Conservation (phyloP, 1,140 invertebrate genomes). For the Chlorops oryzae region DNA sequence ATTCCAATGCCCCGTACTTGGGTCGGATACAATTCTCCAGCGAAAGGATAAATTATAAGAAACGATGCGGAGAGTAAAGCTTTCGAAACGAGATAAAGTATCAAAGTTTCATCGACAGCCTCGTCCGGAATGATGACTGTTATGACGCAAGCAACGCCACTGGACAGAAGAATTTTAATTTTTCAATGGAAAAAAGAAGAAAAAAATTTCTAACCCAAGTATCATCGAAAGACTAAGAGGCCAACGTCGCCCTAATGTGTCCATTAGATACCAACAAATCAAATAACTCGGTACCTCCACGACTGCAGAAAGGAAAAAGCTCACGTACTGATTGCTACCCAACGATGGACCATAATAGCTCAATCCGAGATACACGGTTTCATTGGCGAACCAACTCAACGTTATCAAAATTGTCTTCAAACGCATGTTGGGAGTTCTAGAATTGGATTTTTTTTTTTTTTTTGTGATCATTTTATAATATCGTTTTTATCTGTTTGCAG, state of each 20-base stretch:
- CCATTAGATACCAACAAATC: conserved; percentile 78
- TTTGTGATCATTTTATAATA: no score
- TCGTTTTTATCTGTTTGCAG: neutral
- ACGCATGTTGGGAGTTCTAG: conserved; percentile 76
- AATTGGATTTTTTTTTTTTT: neutral
- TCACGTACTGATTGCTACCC: conserved; percentile 76
- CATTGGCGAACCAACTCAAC: conserved; percentile 63
- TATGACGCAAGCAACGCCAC: conserved; percentile 72
- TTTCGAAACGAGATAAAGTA: conserved; percentile 80
- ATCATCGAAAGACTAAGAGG: conserved; percentile 78
- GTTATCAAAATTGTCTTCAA: conserved; percentile 64
- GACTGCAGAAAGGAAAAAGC: conserved; percentile 74
- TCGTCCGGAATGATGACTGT: conserved; percentile 72
- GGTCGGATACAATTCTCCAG: conserved; percentile 82
- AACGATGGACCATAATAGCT: conserved; percentile 82
- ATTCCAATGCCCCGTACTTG: conserved; percentile 79
- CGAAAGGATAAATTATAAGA: conserved; percentile 84
- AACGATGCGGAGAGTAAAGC: conserved; percentile 86
- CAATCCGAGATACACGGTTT: conserved; percentile 73
- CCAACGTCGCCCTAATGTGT: conserved; percentile 74
- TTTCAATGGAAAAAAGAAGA: neutral
- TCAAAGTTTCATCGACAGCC: conserved; percentile 63
- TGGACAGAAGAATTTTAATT: no score
- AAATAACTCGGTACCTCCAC: conserved; percentile 82
- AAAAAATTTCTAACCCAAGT: conserved; percentile 44